phyloP scores from a whole-genome alignment of 2,113 vertebrate species.

The Mellivora capensis region DNA sequence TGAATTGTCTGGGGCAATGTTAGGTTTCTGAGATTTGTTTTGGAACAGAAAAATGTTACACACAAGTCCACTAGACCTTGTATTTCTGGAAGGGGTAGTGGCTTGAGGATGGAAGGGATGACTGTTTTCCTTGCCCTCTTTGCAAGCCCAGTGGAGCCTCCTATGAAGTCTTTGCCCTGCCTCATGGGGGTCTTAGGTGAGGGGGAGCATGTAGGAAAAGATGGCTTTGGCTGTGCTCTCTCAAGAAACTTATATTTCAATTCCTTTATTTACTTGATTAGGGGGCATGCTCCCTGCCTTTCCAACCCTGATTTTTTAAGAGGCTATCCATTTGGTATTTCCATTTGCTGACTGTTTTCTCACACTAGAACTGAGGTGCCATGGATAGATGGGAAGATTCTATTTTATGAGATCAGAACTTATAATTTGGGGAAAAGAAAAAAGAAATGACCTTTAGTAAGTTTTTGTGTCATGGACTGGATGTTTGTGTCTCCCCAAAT shows the following conservation, averaged over 20 bases:
- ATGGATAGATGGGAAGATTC: background rate
- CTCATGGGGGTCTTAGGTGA: background rate
- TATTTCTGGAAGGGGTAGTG: background rate
- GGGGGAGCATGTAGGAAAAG: background rate
- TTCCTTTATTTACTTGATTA: background rate
- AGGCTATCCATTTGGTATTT: background rate
- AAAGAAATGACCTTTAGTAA: background rate
- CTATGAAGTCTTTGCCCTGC: background rate
- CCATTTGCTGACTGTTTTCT: background rate
- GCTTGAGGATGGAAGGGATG: background rate
- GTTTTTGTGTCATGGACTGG: background rate
- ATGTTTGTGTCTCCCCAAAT: background rate
- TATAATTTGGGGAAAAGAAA: background rate
- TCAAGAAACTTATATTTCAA: background rate
- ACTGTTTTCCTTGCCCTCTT: background rate
- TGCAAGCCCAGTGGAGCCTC: background rate
- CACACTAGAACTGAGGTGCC: background rate
- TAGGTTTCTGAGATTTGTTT: background rate
- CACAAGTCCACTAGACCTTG: background rate
- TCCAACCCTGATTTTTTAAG: background rate
- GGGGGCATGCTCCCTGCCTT: background rate
- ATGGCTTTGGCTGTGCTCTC: background rate
- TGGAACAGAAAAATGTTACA: background rate
- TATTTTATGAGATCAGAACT: background rate
- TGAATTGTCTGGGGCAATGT: background rate